These are phyloP conservation scores for Trisateles emortualis DNA, from an alignment of 2,888 invertebrate genomes.

Conservation along the genomic window DNA sequence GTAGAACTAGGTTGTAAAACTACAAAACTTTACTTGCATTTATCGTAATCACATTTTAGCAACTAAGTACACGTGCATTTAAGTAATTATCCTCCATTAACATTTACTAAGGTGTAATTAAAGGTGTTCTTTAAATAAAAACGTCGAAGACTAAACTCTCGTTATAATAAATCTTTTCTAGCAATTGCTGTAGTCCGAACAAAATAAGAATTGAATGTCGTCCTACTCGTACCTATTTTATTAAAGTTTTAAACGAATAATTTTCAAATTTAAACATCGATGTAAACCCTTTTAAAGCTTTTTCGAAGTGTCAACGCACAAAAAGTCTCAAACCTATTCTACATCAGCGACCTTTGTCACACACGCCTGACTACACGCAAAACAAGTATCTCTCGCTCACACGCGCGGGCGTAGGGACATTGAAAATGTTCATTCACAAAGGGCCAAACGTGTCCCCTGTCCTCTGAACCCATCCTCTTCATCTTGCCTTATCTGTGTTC, in stretches of 20 bases:
- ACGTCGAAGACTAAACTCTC: not conserved
- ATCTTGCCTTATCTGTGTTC: slow-evolving; percentile 82
- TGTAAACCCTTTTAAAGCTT: slow-evolving; percentile 39
- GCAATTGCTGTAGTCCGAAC: no score
- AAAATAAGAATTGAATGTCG: no score
- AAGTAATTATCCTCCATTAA: not conserved
- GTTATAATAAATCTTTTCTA: no score
- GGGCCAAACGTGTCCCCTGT: slow-evolving; percentile 72
- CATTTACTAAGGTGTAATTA: not conserved
- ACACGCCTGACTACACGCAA: slow-evolving; percentile 56
- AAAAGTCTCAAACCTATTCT: slow-evolving; percentile 48
- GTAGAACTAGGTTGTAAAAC: no score
- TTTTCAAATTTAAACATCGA: slow-evolving; percentile 27
- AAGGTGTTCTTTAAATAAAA: not conserved
- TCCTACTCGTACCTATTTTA: not conserved
- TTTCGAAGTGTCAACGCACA: slow-evolving; percentile 39
- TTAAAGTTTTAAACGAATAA: slow-evolving; percentile 4
- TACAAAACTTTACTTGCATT: not conserved
- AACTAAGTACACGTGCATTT: not conserved
- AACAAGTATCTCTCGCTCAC: slow-evolving; percentile 58
- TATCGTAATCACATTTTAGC: not conserved
- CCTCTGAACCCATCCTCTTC: slow-evolving; percentile 76
- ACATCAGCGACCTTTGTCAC: slow-evolving; percentile 57
- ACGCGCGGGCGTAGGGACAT: slow-evolving; percentile 46
- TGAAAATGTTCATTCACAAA: slow-evolving; percentile 76